phyloP scores from a whole-genome alignment of 2,113 vertebrate genomes.

The Emberiza fucata region DNA sequence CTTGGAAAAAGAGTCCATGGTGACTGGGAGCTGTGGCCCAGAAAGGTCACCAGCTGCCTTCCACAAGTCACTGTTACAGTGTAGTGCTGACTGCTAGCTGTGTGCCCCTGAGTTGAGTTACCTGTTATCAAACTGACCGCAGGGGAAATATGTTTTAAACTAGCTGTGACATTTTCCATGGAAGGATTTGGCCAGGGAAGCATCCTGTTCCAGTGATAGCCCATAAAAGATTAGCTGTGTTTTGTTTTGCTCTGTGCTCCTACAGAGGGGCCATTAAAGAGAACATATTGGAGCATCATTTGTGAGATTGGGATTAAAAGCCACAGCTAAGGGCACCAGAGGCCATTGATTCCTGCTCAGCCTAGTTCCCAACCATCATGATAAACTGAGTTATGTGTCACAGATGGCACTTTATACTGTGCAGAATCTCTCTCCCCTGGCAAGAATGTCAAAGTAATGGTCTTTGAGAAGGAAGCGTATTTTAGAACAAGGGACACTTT shows the following conservation, averaged over 20 bases:
- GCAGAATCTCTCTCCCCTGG: neutral
- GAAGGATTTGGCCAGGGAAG: neutral
- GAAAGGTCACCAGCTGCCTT: neutral
- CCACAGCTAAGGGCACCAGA: neutral
- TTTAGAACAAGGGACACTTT: neutral
- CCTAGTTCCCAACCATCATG: neutral
- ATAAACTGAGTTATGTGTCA: neutral
- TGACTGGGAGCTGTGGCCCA: neutral
- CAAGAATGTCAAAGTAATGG: neutral
- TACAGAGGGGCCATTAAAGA: neutral
- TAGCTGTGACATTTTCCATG: neutral
- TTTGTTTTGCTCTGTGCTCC: slow-evolving; percentile 1
- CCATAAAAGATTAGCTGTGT: neutral
- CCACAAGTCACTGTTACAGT: neutral
- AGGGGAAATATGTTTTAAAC: neutral
- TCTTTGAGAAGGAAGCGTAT: neutral
- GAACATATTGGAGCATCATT: neutral
- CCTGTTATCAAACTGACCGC: neutral
- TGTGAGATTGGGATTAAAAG: neutral
- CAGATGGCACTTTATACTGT: neutral
- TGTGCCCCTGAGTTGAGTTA: neutral
- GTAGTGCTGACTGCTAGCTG: neutral
- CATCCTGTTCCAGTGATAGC: neutral
- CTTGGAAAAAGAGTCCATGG: neutral
- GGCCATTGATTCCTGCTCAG: neutral